Evolutionary conservation across 2,888 invertebrate species (phyloP).

Genomic region (Mesorhabditis belari): DNA sequence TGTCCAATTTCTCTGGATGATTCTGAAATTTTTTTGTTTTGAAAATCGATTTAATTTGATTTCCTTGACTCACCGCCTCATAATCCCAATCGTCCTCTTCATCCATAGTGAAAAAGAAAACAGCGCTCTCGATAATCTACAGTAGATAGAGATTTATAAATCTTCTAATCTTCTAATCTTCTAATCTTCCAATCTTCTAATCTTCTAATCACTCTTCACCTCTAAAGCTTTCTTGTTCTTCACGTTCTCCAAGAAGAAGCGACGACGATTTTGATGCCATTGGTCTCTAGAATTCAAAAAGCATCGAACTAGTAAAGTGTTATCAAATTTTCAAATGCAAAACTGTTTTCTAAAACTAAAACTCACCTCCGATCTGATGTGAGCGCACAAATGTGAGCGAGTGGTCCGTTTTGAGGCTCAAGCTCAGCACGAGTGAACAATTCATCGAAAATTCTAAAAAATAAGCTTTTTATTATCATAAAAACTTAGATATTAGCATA

Average conservation of each 20-base stretch:
- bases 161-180: too few species aligned
- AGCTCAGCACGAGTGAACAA: constrained; percentile 25
- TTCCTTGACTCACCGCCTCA: constrained; percentile 9
- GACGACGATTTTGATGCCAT: constrained; percentile 36
- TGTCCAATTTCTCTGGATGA: constrained; percentile 24
- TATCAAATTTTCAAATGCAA: neutral
- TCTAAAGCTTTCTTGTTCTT: constrained; percentile 33
- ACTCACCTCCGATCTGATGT: constrained; percentile 28
- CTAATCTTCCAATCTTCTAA: too few species aligned
- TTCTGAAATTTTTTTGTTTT: constrained; percentile 11
- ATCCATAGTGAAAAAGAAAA: constrained; percentile 35
- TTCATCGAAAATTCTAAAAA: constrained; percentile 40
- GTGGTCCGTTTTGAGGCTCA: constrained; percentile 14
- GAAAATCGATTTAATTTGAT: neutral
- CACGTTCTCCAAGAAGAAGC: constrained; percentile 36
- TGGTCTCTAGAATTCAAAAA: too few species aligned
- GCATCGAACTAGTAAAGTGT: too few species aligned
- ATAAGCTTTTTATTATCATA: too few species aligned
- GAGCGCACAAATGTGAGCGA: constrained; percentile 30
- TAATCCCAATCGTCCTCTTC: constrained; percentile 32
- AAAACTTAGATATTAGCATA: too few species aligned
- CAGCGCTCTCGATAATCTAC: constrained; percentile 31
- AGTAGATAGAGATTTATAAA: neutral
- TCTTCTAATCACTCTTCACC: too few species aligned
- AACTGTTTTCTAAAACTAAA: neutral